These are phyloP conservation scores for Mastomys natalensis DNA, from an alignment of 2,113 vertebrate genomes.

Conservation along the genomic window DNA sequence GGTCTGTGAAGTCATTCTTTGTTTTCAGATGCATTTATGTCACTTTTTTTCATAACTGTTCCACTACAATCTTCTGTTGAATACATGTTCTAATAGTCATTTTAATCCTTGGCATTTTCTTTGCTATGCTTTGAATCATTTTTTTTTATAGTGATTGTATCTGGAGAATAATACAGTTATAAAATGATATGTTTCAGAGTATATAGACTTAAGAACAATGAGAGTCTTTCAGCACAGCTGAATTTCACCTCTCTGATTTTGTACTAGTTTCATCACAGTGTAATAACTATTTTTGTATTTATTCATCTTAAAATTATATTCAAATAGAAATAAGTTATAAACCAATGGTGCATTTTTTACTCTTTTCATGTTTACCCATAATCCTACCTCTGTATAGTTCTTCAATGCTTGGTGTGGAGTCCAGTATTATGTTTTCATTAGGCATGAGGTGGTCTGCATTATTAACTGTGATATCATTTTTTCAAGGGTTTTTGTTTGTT, in stretches of 20 bases:
- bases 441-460: background rate
- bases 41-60: background rate
- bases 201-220: background rate
- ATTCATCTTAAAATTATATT: background rate
- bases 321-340: background rate
- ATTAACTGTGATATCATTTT: background rate
- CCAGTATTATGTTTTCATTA: background rate
- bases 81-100: background rate
- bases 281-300: background rate
- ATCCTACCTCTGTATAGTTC: background rate
- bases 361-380: background rate
- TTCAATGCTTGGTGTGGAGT: background rate
- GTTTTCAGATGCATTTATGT: background rate
- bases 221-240: background rate
- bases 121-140: background rate
- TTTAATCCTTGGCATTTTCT: background rate
- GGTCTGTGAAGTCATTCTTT: background rate
- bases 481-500: background rate
- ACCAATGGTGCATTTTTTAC: background rate
- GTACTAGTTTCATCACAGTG: background rate
- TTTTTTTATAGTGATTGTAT: background rate
- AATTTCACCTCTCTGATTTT: background rate
- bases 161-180: background rate
- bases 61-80: background rate
- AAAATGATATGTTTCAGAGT: background rate